phyloP scores from a whole-genome alignment of 2,797 vertebrate species.

The Pseudocheirus occidentalis region DNA sequence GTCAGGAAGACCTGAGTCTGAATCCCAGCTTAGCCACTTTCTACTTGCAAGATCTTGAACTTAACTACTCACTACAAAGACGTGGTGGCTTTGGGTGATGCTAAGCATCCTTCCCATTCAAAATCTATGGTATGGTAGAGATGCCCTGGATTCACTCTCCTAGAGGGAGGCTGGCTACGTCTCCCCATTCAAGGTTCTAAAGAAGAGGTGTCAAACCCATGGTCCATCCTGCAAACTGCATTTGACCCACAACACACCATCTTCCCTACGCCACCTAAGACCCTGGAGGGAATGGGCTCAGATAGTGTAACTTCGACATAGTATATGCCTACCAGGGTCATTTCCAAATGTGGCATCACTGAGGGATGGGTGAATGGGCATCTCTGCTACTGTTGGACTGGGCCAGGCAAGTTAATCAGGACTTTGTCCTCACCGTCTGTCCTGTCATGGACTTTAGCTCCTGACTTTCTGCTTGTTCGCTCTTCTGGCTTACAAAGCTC shows the following conservation, averaged over 20 bases:
- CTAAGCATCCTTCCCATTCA: not conserved
- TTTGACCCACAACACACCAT: not conserved
- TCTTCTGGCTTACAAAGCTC: not conserved
- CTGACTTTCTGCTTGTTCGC: not conserved
- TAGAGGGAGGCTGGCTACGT: not conserved
- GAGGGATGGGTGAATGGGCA: not conserved
- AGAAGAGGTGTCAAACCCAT: not conserved
- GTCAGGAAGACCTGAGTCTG: not conserved
- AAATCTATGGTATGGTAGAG: not conserved
- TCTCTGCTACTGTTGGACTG: not conserved
- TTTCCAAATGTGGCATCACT: not conserved
- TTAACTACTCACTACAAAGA: not conserved
- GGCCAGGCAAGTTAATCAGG: not conserved
- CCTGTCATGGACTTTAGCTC: not conserved
- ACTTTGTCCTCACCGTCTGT: not conserved
- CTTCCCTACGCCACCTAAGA: not conserved
- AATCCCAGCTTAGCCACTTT: not conserved
- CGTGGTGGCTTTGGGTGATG: not conserved
- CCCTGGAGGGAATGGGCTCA: no score
- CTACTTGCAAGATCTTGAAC: not conserved
- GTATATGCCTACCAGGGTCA: not conserved
- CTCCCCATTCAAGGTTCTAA: not conserved
- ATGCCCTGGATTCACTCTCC: not conserved
- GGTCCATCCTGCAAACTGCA: fast-evolving
- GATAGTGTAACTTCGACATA: not conserved